Percentiles rank a stretch among this genome's conserved stretches.
Conservation (phyloP, 2,888 invertebrate genomes). For the Aethes cnicana region DNA sequence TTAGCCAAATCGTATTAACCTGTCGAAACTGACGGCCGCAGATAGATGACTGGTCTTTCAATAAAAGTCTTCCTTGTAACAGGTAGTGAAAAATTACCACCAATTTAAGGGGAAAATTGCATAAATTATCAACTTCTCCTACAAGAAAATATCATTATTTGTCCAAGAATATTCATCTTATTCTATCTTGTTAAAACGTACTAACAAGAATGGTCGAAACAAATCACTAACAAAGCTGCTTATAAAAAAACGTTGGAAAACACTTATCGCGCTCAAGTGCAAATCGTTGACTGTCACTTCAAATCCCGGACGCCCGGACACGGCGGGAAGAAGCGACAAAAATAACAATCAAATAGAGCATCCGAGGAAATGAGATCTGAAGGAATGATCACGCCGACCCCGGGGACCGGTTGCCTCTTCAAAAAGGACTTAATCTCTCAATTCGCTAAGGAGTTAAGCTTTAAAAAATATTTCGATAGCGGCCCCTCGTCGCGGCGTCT, state of each 20-base stretch:
- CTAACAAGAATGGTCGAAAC: constrained; percentile 50
- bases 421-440: constrained; percentile 83
- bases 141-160: constrained; percentile 9
- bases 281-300: constrained; percentile 80
- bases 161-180: not conserved
- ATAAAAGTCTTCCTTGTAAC: constrained; percentile 33
- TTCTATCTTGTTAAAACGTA: constrained; percentile 39
- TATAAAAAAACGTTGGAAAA: constrained; percentile 75
- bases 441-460: constrained; percentile 83
- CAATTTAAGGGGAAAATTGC: constrained; percentile 16
- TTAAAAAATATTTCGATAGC: constrained; percentile 81
- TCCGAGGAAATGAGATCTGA: constrained; percentile 81
- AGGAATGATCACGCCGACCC: constrained; percentile 80
- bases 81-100: constrained; percentile 30
- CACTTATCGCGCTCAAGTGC: constrained; percentile 80
- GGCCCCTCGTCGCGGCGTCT: constrained; percentile 79
- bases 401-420: constrained; percentile 84
- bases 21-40: constrained; percentile 41
- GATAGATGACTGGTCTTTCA: constrained; percentile 39
- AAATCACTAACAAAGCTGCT: constrained; percentile 73
- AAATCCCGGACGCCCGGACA: constrained; percentile 68
- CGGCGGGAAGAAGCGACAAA: constrained; percentile 77
- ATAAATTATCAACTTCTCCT: constrained; percentile 13
- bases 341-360: constrained; percentile 82
- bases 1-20: constrained; percentile 42